phyloP scores from a whole-genome alignment of 92 coral and sea anemone species.

The Galaxea fascicularis region DNA sequence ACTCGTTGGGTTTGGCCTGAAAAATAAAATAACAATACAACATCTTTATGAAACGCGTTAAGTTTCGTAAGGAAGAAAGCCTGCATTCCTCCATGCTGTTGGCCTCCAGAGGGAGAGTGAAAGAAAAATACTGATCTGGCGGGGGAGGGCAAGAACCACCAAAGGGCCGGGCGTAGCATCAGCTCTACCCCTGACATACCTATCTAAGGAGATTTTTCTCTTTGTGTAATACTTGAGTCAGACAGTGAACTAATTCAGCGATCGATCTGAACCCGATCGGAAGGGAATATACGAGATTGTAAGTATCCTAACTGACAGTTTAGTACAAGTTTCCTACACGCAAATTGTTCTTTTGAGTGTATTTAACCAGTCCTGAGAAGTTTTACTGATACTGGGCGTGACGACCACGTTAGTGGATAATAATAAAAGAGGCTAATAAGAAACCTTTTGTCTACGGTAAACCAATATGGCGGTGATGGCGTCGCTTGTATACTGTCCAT shows the following conservation, averaged over 20 bases:
- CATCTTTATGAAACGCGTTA: neutral
- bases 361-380: no score
- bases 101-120: neutral
- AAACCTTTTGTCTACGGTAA: no score
- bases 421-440: no score
- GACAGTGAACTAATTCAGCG: neutral
- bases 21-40: neutral
- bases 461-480: no score
- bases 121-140: neutral
- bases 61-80: neutral
- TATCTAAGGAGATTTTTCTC: neutral
- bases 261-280: neutral
- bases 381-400: no score
- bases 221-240: neutral
- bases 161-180: neutral
- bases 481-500: no score
- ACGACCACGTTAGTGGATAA: no score
- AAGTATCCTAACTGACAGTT: no score
- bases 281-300: no score
- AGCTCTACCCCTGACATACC: neutral
- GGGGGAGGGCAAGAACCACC: neutral
- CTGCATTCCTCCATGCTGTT: neutral
- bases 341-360: no score
- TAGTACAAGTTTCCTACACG: no score
- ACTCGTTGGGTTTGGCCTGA: conserved; percentile 93